Conservation (phyloP, 1,140 invertebrate genomes). For the Drosophila equinoxialis region DNA sequence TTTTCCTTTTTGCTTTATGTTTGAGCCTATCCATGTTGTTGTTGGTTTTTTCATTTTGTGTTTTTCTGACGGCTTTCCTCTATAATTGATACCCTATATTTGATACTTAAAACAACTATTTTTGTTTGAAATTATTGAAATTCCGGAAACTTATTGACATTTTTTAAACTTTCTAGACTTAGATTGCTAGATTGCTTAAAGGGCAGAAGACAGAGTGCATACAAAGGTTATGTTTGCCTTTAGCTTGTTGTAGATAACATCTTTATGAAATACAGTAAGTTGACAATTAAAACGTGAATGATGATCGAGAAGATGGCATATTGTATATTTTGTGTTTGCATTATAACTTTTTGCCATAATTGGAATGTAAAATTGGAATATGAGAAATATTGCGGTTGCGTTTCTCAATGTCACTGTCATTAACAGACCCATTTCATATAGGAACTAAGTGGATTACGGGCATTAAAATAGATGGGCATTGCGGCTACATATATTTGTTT, state of each 20-base stretch:
- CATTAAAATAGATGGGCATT: slow-evolving; percentile 3
- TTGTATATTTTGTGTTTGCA: not conserved
- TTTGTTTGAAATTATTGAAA: not conserved
- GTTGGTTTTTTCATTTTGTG: not conserved
- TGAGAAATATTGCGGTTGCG: not conserved
- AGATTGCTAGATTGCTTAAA: not conserved
- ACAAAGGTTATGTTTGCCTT: no score
- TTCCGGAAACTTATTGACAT: not conserved
- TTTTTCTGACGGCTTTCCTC: not conserved
- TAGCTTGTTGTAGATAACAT: no score
- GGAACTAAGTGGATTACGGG: slow-evolving; percentile 5
- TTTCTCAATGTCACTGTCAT: not conserved
- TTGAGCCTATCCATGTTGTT: not conserved
- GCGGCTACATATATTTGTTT: not conserved
- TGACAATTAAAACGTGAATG: no score
- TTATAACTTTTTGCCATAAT: not conserved
- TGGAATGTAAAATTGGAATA: not conserved
- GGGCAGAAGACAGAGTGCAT: not conserved
- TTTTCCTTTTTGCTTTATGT: not conserved
- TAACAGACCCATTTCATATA: not conserved
- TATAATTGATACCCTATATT: not conserved
- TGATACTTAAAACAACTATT: not conserved
- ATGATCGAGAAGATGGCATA: no score
- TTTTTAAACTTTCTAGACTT: not conserved
- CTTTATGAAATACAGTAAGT: no score